These are phyloP conservation scores for Seriola dumerili DNA, from an alignment of 2,113 vertebrate genomes.

Conservation along the genomic window DNA sequence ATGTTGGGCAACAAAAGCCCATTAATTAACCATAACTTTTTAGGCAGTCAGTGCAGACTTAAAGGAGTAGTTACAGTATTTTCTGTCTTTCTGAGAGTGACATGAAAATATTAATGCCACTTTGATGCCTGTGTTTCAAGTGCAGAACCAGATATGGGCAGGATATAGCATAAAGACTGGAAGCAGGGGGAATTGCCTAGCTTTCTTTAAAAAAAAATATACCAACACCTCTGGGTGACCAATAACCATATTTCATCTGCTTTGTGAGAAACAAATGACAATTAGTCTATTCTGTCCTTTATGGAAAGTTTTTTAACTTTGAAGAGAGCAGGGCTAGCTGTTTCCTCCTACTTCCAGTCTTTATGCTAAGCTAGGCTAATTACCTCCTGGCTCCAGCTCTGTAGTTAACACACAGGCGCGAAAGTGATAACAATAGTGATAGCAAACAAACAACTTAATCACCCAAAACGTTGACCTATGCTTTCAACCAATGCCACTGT, in stretches of 20 bases:
- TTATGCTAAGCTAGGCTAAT: too few relatives aligned
- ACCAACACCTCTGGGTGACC: too few relatives aligned
- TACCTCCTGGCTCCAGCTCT: background rate
- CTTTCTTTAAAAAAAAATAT: too few relatives aligned
- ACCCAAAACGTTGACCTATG: background rate
- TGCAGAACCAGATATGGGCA: background rate
- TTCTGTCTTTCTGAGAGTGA: background rate
- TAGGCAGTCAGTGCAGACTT: too few relatives aligned
- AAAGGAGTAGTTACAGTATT: background rate
- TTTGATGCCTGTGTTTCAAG: background rate
- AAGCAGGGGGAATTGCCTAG: background rate
- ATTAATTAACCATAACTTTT: background rate
- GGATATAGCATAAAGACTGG: background rate
- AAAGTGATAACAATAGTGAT: background rate
- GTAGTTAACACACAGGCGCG: background rate
- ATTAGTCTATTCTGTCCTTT: background rate
- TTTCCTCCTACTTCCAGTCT: background rate
- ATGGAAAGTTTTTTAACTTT: background rate
- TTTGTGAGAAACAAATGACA: background rate
- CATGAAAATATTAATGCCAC: background rate
- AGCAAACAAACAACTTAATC: background rate
- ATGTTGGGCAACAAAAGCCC: conserved; percentile 5
- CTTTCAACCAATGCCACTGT: background rate
- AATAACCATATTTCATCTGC: background rate
- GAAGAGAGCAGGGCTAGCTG: background rate